Evolutionary conservation across 2,797 vertebrate species (phyloP), one percentile per base, ranked within the genome.

Genomic region (Tragelaphus eurycerus): DNA sequence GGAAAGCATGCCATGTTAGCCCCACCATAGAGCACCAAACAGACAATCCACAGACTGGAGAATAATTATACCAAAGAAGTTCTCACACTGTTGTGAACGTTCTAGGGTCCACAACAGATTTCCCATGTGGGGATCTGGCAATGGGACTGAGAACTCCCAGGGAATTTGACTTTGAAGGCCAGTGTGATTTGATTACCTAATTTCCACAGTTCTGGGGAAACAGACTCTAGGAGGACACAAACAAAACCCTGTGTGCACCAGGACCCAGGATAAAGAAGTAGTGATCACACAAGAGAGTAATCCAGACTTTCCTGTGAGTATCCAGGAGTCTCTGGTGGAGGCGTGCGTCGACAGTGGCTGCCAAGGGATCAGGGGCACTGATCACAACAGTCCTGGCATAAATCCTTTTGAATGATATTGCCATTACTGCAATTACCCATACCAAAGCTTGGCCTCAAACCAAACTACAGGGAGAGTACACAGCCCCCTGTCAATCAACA

Each of bases 111-210:
- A 67, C n/a, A 67, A 11, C 64, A 67, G 64, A 34, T 67, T 67
- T 34, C n/a, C 64, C 8, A 34, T 0, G 0, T 34, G n/a, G 2
- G n/a, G n/a, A 21, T 34, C 64, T 34, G 9, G 17, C n/a, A 67
- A 11, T 1, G 15, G 17, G n/a, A 67, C 64, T 34, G 64, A 34
- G 17, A 67, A 67, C n/a, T 21, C 9, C n/a, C 64, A 67, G 17
- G n/a, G 4, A 34, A 34, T 19, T 67, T 67, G n/a, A 67, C 64
- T 34, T 34, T 34, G n/a, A 67, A 67, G 2, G 64, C 9, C 17
- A 21, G n/a, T 21, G 64, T 34, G 64, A 34, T 21, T 21, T 34
- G 64, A 34, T 67, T 67, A 67, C n/a, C 11, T 67, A 34, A 11
- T 17, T 11, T 34, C 9, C 64, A 6, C n/a, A 34, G 17, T 67